Evolutionary conservation across 2,888 invertebrate species (phyloP).

Genomic region (Celastrina argiolus): DNA sequence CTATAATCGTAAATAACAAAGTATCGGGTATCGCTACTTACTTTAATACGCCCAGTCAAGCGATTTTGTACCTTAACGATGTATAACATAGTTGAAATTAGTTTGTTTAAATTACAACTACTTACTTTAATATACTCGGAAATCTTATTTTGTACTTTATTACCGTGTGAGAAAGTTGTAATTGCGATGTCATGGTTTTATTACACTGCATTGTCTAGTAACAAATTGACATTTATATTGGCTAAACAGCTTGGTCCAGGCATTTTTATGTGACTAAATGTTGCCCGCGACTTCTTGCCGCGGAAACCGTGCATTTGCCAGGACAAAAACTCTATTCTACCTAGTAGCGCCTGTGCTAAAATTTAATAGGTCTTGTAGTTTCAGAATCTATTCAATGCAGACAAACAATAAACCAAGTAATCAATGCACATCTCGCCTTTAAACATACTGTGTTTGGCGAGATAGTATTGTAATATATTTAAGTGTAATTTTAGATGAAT

Average conservation of each 20-base stretch:
- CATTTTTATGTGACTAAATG: background rate
- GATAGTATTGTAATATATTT: no score
- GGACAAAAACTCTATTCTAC: no score
- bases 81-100: background rate
- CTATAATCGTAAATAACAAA: slow-evolving; percentile 52
- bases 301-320: no score
- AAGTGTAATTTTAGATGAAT: no score
- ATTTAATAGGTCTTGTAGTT: no score
- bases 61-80: slow-evolving; percentile 3
- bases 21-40: slow-evolving; percentile 50
- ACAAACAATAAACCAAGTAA: no score
- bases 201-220: slow-evolving; percentile 25
- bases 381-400: no score
- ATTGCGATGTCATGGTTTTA: background rate
- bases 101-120: slow-evolving; percentile 32
- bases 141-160: slow-evolving; percentile 13
- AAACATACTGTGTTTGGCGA: no score
- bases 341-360: no score
- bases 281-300: no score
- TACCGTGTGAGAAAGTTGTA: background rate
- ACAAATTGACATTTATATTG: slow-evolving; percentile 30
- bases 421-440: no score
- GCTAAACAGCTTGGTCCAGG: slow-evolving; percentile 21
- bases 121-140: slow-evolving; percentile 34
- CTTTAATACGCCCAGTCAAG: slow-evolving; percentile 27